phyloP scores from a whole-genome alignment of 2,113 vertebrate genomes.

The Turdus rufiventris region DNA sequence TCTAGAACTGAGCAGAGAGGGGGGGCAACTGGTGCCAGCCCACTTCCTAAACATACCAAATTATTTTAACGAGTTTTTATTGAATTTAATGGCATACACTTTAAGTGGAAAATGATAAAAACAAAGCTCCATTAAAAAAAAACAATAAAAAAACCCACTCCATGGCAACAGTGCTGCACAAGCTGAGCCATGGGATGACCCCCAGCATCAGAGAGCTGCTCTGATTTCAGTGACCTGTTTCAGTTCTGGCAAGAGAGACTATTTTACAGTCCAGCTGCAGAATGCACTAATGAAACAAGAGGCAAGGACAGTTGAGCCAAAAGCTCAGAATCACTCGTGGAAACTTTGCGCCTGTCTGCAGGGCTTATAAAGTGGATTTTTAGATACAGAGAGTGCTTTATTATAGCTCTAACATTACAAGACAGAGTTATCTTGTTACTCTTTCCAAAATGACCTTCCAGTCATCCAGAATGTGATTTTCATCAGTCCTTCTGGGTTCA shows the following conservation, averaged over 20 bases:
- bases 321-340: background rate
- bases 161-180: background rate
- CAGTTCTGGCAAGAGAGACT: background rate
- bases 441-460: conserved; percentile 23
- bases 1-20: background rate
- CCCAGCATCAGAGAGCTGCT: background rate
- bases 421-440: background rate
- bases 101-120: background rate
- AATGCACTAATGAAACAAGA: background rate
- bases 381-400: background rate
- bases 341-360: background rate
- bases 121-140: background rate
- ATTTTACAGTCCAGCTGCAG: background rate
- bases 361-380: background rate
- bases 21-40: background rate
- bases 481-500: background rate
- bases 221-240: background rate
- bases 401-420: background rate
- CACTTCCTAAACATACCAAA: background rate
- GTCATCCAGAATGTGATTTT: background rate
- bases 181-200: background rate
- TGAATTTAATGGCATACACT: background rate
- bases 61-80: background rate
- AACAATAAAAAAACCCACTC: background rate
- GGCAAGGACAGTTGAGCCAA: background rate